Percentiles rank a stretch among this genome's conserved stretches.
phyloP scores from a whole-genome alignment of 53 echinoderm and acorn worm species.

The Paracentrotus lividus region DNA sequence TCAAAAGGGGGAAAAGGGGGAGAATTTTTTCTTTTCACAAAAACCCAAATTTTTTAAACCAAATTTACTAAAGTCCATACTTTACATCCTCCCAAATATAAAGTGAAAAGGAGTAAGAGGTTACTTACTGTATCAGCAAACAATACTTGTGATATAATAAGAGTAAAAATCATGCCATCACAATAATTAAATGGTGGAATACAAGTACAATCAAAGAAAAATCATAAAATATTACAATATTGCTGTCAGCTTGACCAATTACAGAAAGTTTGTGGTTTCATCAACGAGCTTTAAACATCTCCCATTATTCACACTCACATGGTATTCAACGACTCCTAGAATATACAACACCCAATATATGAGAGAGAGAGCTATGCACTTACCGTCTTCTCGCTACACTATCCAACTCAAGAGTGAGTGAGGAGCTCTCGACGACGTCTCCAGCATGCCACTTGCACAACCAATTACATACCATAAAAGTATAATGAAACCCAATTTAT shows the following conservation, averaged over 20 bases:
- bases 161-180: too few species aligned
- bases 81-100: not conserved
- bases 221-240: not conserved
- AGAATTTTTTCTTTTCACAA: too few species aligned
- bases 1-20: too few species aligned
- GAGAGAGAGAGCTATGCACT: conserved; percentile 23
- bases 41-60: too few species aligned
- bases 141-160: not conserved
- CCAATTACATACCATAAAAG: conserved; percentile 50
- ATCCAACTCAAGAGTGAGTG: conserved; percentile 22
- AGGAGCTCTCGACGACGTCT: not conserved
- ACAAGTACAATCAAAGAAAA: not conserved
- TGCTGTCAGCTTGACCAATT: conserved; percentile 2
- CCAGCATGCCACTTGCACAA: not conserved
- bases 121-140: not conserved
- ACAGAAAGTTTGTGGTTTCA: not conserved
- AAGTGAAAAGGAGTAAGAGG: not conserved
- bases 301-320: not conserved
- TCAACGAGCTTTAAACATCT: not conserved
- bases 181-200: not conserved
- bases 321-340: not conserved
- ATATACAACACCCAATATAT: not conserved
- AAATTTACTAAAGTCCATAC: too few species aligned
- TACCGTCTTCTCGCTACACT: conserved; percentile 29
- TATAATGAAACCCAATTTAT: conserved; percentile 36